A percentile compares a stretch with the other conserved stretches of the same genome.
Conservation (phyloP, 2,113 vertebrate genomes). For the Crotalus horridus region DNA sequence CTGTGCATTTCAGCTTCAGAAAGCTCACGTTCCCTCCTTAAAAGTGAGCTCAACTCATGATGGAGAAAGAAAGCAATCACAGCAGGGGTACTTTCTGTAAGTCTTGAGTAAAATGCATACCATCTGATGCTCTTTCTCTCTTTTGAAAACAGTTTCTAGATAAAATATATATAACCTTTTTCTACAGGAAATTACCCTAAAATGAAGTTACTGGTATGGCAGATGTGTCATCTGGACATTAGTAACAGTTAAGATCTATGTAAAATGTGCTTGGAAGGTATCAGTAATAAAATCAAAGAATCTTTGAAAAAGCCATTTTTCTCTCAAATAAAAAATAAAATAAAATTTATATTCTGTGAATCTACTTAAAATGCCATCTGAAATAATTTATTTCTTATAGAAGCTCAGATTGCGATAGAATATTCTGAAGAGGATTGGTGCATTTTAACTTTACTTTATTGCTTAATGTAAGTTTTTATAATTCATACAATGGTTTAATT, state of each 20-base stretch:
- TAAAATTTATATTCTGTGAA: background rate
- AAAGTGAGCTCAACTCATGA: background rate
- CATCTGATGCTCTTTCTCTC: background rate
- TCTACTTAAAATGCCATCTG: background rate
- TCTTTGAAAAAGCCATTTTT: background rate
- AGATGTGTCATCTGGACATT: background rate
- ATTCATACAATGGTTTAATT: background rate
- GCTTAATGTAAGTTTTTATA: background rate
- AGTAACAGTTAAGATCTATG: background rate
- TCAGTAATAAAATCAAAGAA: background rate
- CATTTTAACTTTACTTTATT: background rate
- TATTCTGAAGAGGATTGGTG: background rate
- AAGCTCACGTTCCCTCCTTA: background rate
- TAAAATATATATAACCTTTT: background rate
- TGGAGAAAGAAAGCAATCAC: background rate
- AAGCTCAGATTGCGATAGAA: background rate
- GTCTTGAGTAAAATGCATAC: background rate
- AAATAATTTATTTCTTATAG: background rate
- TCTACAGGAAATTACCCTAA: background rate
- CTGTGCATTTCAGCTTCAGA: background rate
- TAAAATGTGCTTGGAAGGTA: background rate
- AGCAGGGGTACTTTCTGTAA: background rate
- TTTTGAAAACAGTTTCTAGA: background rate
- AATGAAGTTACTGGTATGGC: background rate
- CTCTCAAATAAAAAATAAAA: background rate